Percentiles rank a stretch among this genome's conserved stretches.
Conservation (phyloP, 1,140 invertebrate species). For the Scaptodrosophila lebanonensis region DNA sequence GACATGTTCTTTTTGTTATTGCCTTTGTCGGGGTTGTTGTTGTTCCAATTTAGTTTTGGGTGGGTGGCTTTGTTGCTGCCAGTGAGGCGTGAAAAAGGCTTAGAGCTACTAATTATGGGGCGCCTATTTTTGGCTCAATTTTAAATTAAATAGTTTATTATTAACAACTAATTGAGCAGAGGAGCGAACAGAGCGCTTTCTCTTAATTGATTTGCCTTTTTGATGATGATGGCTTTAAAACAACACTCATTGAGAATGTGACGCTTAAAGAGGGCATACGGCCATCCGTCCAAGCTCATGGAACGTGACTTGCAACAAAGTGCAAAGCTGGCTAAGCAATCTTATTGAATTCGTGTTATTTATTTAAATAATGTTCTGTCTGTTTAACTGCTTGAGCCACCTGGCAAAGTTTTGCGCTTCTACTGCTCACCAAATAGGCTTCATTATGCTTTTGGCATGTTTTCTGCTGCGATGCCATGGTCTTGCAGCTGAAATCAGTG, state of each 20-base stretch:
- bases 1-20: no score
- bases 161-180: slow-evolving; percentile 18
- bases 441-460: slow-evolving; percentile 59
- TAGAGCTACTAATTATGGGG: slow-evolving; percentile 51
- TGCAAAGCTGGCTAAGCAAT: no score
- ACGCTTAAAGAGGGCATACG: no score
- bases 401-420: slow-evolving; percentile 34
- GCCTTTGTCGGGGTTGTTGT: no score
- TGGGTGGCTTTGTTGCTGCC: slow-evolving; percentile 6
- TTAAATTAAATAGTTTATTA: slow-evolving; percentile 41
- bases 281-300: no score
- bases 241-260: no score
- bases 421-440: slow-evolving; percentile 60
- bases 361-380: slow-evolving; percentile 53
- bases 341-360: neutral
- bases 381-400: no score
- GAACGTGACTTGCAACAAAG: no score
- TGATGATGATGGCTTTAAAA: no score
- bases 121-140: slow-evolving; percentile 30
- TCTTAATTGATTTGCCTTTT: no score
- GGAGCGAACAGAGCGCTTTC: no score
- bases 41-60: slow-evolving; percentile 18
- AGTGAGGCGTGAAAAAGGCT: slow-evolving; percentile 46
- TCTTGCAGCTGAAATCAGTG: slow-evolving; percentile 57
- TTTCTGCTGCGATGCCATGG: slow-evolving; percentile 20